These are phyloP conservation scores for Leptinotarsa defecta DNA, from an alignment of 1,140 invertebrate species.

Conservation along the genomic window DNA sequence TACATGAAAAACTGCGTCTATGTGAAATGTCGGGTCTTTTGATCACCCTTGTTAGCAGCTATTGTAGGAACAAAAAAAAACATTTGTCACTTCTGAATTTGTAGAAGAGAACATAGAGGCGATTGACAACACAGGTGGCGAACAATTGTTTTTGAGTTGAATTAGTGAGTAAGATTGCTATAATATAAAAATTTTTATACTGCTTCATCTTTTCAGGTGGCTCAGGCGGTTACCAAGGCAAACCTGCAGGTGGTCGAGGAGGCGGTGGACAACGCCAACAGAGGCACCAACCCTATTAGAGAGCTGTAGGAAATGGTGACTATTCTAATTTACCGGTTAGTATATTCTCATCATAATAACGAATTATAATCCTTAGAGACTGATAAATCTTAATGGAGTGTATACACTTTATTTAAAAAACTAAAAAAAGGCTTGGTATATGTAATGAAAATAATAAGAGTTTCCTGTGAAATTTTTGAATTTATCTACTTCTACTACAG, in stretches of 20 bases:
- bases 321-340: slow-evolving; percentile 25
- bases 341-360: not conserved
- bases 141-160: slow-evolving; percentile 36
- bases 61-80: not conserved
- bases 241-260: slow-evolving; percentile 61
- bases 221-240: slow-evolving; percentile 40
- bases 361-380: no score
- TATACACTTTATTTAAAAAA: no score
- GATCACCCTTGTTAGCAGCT: no score
- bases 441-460: no score
- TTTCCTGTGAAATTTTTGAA: no score
- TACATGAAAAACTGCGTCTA: not conserved
- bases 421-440: no score
- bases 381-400: no score
- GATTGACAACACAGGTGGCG: slow-evolving; percentile 38
- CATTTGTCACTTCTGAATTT: not conserved
- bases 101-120: not conserved
- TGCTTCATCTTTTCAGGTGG: slow-evolving; percentile 56
- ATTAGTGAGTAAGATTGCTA: slow-evolving; percentile 49
- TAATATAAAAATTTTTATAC: slow-evolving; percentile 54
- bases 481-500: no score
- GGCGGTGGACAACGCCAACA: slow-evolving; percentile 69
- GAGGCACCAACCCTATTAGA: slow-evolving; percentile 78
- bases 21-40: no score
- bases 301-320: slow-evolving; percentile 1